These are phyloP conservation scores for Anser brachyrhynchus DNA, from an alignment of 2,113 vertebrate genomes.

Conservation along the genomic window DNA sequence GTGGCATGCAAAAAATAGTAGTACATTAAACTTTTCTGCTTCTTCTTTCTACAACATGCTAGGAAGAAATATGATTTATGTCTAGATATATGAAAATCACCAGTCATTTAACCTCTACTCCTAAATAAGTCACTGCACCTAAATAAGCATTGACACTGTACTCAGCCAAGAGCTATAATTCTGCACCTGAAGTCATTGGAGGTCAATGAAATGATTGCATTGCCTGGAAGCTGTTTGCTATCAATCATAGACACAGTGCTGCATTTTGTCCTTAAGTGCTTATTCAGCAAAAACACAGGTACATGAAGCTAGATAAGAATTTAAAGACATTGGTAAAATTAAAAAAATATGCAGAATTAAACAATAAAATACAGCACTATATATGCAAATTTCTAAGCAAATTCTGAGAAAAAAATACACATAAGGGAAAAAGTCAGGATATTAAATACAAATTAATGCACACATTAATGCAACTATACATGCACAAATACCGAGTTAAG, in stretches of 20 bases:
- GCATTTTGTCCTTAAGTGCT: slow-evolving; percentile 6
- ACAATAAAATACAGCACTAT: not conserved
- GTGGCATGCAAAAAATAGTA: not conserved
- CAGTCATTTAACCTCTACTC: slow-evolving; percentile 15
- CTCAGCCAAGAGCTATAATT: slow-evolving; percentile 59
- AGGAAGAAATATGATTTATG: slow-evolving; percentile 3
- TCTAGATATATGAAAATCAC: slow-evolving; percentile 24
- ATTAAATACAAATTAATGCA: not conserved
- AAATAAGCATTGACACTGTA: slow-evolving; percentile 47
- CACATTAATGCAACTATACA: not conserved
- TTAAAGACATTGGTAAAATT: slow-evolving; percentile 5
- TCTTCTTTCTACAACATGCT: not conserved
- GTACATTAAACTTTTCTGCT: not conserved
- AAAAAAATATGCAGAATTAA: slow-evolving; percentile 16
- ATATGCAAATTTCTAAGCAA: not conserved
- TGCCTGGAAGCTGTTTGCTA: slow-evolving; percentile 48
- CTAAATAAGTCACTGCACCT: slow-evolving; percentile 19
- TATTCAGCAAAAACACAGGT: slow-evolving; percentile 33
- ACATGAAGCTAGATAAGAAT: not conserved
- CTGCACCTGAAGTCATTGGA: slow-evolving; percentile 38
- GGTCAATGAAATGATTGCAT: slow-evolving; percentile 49
- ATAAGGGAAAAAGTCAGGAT: not conserved
- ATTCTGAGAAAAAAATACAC: not conserved
- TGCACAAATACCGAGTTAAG: not conserved
- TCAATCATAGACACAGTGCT: slow-evolving; percentile 47